Evolutionary conservation across 2,888 invertebrate genomes (phyloP), one percentile per base, ranked within the genome.

Genomic region (Stenolophus ochropezus): DNA sequence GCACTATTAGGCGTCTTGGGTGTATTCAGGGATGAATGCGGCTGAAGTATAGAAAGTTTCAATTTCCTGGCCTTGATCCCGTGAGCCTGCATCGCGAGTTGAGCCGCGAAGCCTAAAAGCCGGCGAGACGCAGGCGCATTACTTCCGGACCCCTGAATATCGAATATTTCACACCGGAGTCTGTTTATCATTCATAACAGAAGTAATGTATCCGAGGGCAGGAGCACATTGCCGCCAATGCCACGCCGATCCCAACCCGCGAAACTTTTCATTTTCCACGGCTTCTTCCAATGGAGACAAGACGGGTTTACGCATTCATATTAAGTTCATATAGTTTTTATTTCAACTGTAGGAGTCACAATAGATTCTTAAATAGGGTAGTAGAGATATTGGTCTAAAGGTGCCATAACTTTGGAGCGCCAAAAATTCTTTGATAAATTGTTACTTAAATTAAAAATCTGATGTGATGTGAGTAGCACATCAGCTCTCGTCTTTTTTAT

Each of bases 111-210:
- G 69, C 79, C 79, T 71, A 69, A 79, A 78, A 79, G 79, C 79
- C 27, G 73, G 2, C 21, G 49, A 1, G 25, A 27, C 79, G 79
- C 79, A 49, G 3, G 73, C 47, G 73, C 23, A 73, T 73, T 73
- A 73, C 21, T 73, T 73, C 73, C 49, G 14, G 47, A 3, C n/a
- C 49, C 23, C 49, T 69, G 65, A 42, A 79, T 80, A 80, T 73
- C 80, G 80, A 73, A 73, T 80, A 80, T 80, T 73, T 80, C 73
- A 56, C 80, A 78, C 33, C 21, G 58, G 33, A 33, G 58, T 58
- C 80, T 80, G 80, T 80, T 80, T 80, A 80, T 80, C 80, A 80
- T 80, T 80, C 80, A 80, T 80, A 80, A 80, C 80, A 73, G 80
- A 71, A 71, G 58, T 80, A 80, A 80, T 80, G 80, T 58, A 73